Percentiles rank a stretch among this genome's conserved stretches.
Evolutionary conservation across 1,140 invertebrate genomes (phyloP).

Genomic region (Trichonephila clavipes): DNA sequence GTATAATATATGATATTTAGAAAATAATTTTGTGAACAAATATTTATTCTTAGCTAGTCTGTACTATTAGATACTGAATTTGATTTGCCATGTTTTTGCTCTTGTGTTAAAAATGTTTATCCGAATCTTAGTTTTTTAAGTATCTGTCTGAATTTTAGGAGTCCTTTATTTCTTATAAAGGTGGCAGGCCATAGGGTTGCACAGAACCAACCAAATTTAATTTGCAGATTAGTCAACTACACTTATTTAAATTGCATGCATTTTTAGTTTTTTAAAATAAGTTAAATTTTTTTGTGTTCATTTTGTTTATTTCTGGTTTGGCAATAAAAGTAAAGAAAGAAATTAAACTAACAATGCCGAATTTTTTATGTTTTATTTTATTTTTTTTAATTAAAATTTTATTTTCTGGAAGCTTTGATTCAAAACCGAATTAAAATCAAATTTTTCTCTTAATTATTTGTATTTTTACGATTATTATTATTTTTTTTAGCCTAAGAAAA

Average conservation of each 20-base stretch:
- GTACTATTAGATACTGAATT: no score
- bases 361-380: no score
- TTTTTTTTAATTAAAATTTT: no score
- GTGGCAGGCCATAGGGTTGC: slow-evolving; percentile 32
- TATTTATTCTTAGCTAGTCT: no score
- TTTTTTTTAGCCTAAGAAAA: slow-evolving; percentile 84
- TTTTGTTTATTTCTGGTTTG: slow-evolving; percentile 77
- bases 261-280: slow-evolving; percentile 78
- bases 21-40: no score
- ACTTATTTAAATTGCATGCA: slow-evolving; percentile 76
- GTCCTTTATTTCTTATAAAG: neutral
- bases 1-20: no score
- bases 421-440: neutral
- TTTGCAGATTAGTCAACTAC: neutral
- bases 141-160: no score
- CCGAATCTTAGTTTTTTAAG: no score
- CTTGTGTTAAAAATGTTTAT: no score
- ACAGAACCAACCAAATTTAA: neutral
- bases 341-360: no score
- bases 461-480: slow-evolving; percentile 42
- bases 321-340: neutral
- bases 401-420: neutral
- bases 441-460: slow-evolving; percentile 7
- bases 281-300: slow-evolving; percentile 28
- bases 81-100: no score